Conservation (phyloP, 2,113 vertebrate genomes). For the Thoracochromis brauschi region DNA sequence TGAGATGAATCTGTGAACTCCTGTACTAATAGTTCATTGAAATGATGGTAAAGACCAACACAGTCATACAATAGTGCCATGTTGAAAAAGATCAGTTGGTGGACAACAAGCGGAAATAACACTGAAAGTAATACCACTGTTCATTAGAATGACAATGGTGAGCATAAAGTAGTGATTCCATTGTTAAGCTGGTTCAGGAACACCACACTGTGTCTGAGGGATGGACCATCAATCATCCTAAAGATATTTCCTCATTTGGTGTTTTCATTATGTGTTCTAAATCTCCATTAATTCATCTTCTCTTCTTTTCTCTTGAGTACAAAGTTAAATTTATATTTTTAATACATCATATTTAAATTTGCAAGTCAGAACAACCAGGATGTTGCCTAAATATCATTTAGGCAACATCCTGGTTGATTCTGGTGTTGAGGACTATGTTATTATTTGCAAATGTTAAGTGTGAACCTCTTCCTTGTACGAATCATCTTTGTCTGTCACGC, state of each 20-base stretch:
- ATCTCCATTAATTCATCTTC: neutral
- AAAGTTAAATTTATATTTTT: neutral
- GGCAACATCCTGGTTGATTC: neutral
- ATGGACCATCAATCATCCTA: neutral
- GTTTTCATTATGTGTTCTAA: neutral
- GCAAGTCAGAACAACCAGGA: neutral
- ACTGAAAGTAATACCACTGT: neutral
- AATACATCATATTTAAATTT: neutral
- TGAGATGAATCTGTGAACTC: neutral
- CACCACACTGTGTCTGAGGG: neutral
- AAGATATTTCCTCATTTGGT: neutral
- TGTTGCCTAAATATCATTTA: neutral
- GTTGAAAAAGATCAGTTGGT: neutral
- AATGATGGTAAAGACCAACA: neutral
- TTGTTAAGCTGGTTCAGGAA: neutral
- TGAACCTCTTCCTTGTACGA: neutral
- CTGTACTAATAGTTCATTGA: neutral
- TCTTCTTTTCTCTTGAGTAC: neutral
- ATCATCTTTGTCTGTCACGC: accelerated
- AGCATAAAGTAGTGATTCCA: neutral
- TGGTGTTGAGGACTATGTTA: neutral
- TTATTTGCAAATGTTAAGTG: neutral
- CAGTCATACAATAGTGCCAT: neutral
- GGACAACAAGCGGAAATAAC: neutral
- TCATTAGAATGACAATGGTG: neutral